These are phyloP conservation scores for Pachypeltis micranthus DNA, from an alignment of 1,140 invertebrate genomes.

Conservation along the genomic window DNA sequence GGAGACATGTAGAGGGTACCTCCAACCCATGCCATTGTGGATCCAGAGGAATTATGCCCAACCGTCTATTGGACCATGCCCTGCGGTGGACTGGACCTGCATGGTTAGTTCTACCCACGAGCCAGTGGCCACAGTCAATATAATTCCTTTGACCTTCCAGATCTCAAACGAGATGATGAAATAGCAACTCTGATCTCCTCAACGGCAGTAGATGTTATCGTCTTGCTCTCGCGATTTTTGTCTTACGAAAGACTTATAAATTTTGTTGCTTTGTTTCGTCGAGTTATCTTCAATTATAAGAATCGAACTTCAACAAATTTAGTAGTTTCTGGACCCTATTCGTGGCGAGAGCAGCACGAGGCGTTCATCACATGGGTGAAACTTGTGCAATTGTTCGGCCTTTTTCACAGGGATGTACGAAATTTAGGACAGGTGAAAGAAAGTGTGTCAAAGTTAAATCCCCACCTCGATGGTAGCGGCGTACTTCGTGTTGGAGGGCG, in stretches of 20 bases:
- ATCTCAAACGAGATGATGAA: background rate
- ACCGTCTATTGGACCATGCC: slow-evolving; percentile 23
- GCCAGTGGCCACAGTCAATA: background rate
- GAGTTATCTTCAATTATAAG: background rate
- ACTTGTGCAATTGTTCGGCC: background rate
- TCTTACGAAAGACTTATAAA: background rate
- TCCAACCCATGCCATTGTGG: slow-evolving; percentile 31
- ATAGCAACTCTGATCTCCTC: background rate
- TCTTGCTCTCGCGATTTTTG: background rate
- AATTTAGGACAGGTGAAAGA: background rate
- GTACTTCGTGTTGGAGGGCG: slow-evolving; percentile 35
- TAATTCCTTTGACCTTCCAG: background rate
- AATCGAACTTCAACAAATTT: background rate
- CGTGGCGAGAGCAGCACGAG: no score
- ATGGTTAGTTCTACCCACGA: background rate
- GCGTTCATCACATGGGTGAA: background rate
- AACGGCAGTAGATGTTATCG: background rate
- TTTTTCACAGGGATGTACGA: background rate
- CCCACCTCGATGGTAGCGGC: slow-evolving; percentile 31
- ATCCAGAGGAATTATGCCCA: slow-evolving; percentile 28
- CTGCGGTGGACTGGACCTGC: slow-evolving; percentile 33
- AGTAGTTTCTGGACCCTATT: no score
- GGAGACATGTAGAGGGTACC: slow-evolving; percentile 29
- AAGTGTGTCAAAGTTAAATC: background rate
- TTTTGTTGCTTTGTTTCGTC: background rate